Conservation (phyloP, 2,888 invertebrate species). For the Oscheius myriophilus region DNA sequence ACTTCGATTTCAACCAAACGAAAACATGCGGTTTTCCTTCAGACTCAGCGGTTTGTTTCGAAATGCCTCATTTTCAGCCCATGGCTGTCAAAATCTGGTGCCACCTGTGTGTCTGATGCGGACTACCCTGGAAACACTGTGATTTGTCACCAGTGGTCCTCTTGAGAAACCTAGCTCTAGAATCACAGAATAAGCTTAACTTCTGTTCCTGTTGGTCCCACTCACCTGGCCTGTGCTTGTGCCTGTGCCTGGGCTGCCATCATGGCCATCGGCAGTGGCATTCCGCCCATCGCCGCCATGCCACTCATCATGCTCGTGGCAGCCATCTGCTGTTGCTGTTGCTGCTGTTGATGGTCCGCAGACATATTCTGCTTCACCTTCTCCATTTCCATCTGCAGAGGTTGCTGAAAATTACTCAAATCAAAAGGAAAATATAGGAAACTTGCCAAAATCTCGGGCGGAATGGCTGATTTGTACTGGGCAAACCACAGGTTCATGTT, state of each 20-base stretch:
- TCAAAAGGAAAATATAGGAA: neutral
- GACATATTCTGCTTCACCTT: slow-evolving; percentile 13
- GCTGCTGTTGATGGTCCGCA: slow-evolving; percentile 14
- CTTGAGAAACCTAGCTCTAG: too few relatives aligned
- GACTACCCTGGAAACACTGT: too few relatives aligned
- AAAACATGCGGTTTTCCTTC: too few relatives aligned
- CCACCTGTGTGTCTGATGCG: too few relatives aligned
- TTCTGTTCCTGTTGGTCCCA: too few relatives aligned
- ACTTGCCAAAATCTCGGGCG: slow-evolving; percentile 19
- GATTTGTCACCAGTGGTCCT: too few relatives aligned
- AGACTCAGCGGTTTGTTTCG: too few relatives aligned
- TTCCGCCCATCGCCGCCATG: slow-evolving; percentile 22
- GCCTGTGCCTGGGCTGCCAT: slow-evolving; percentile 31
- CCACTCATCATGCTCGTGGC: neutral
- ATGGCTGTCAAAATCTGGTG: too few relatives aligned
- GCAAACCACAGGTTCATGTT: slow-evolving; percentile 5
- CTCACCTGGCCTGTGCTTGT: slow-evolving; percentile 26
- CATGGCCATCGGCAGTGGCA: slow-evolving; percentile 29
- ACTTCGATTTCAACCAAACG: too few relatives aligned
- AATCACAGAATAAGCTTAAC: too few relatives aligned
- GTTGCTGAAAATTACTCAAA: neutral
- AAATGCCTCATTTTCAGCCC: too few relatives aligned
- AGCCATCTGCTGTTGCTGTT: slow-evolving; percentile 10
- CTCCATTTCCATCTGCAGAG: slow-evolving; percentile 12
- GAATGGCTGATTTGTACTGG: slow-evolving; percentile 16